Conservation (phyloP, 30 jellyfish, hydroid and myxozoan genomes). For the Turritopsis rubra region DNA sequence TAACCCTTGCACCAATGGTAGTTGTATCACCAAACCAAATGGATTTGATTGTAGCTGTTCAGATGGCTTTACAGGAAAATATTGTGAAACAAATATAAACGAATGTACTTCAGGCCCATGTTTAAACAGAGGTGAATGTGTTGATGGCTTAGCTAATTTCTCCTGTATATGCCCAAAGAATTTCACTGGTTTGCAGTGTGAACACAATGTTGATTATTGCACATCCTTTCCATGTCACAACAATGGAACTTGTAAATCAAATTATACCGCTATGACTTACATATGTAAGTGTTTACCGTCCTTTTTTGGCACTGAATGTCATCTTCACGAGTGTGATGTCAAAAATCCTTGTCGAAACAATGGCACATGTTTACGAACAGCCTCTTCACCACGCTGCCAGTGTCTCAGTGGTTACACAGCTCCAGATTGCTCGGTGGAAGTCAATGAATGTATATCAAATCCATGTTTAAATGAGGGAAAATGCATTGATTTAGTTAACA, state of each 20-base stretch:
- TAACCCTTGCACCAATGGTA: slow-evolving; percentile 8
- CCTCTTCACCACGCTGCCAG: not conserved
- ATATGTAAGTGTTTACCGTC: not conserved
- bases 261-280: not conserved
- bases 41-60: slow-evolving; percentile 18
- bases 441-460: slow-evolving; percentile 30
- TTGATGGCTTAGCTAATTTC: not conserved
- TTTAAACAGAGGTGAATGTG: slow-evolving; percentile 11
- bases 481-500: slow-evolving; percentile 45
- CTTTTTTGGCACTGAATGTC: slow-evolving; percentile 15
- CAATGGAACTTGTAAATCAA: slow-evolving; percentile 35
- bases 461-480: slow-evolving; percentile 55
- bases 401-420: slow-evolving; percentile 41
- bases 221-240: not conserved
- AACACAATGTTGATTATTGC: not conserved
- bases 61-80: slow-evolving; percentile 23
- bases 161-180: slow-evolving; percentile 3
- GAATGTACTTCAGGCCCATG: slow-evolving; percentile 11
- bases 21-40: slow-evolving; percentile 1
- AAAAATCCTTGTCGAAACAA: not conserved
- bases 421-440: slow-evolving; percentile 21
- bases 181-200: slow-evolving; percentile 36
- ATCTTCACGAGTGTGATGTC: not conserved
- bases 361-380: slow-evolving; percentile 28
- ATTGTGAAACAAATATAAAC: not conserved